These are phyloP conservation scores for Lottia gigantea DNA, from an alignment of 2,888 invertebrate genomes.

Conservation along the genomic window DNA sequence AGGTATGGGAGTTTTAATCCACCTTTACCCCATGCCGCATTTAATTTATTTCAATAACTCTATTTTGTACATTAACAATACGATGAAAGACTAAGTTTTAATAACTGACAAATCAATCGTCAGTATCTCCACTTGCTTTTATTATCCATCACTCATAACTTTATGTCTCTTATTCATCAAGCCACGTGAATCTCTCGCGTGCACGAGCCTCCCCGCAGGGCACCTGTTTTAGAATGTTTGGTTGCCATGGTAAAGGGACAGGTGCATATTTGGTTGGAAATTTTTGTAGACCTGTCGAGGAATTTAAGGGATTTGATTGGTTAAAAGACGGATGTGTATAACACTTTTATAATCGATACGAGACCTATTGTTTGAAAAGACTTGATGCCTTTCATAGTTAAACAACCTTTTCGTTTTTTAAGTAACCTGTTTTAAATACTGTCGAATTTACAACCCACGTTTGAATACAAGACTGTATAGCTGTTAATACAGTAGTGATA, in stretches of 20 bases:
- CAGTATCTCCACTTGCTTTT: background rate
- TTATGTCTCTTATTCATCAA: background rate
- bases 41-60: background rate
- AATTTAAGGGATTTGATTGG: constrained; percentile 7
- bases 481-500: too few species aligned
- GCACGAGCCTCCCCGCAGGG: constrained; percentile 10
- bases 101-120: background rate
- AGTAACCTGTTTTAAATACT: too few species aligned
- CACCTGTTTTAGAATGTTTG: constrained; percentile 7
- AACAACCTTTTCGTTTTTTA: too few species aligned
- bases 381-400: background rate
- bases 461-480: too few species aligned
- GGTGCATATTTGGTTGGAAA: constrained; percentile 4
- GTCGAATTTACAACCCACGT: too few species aligned
- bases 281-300: constrained; percentile 8
- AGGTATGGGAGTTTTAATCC: too few species aligned
- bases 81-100: background rate
- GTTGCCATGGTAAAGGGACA: constrained; percentile 8
- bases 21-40: too few species aligned
- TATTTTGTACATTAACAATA: background rate
- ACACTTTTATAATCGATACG: background rate
- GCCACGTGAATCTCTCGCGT: constrained; percentile 7
- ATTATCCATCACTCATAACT: constrained; percentile 1
- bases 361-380: constrained; percentile 5
- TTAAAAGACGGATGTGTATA: background rate